Conservation (phyloP, 2,113 vertebrate species). For the Hemibates koningsi region DNA sequence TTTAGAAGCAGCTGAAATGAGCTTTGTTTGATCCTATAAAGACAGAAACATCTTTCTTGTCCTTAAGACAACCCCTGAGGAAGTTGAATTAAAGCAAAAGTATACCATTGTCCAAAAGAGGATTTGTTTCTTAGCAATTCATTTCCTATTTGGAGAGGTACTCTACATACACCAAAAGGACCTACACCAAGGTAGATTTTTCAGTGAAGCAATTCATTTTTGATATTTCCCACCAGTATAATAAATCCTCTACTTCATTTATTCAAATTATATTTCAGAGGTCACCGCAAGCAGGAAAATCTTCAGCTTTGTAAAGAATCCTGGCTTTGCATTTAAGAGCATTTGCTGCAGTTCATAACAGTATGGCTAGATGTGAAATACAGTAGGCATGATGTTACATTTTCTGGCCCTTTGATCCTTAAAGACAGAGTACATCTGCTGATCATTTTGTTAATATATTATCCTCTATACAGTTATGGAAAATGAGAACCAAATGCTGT, state of each 20-base stretch:
- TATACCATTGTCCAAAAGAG: not conserved
- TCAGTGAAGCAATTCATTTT: not conserved
- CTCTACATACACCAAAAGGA: not conserved
- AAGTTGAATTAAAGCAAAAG: not conserved
- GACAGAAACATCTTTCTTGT: not conserved
- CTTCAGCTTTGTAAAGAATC: slow-evolving; percentile 6
- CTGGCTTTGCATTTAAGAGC: not conserved
- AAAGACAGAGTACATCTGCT: slow-evolving; percentile 35
- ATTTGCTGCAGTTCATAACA: not conserved
- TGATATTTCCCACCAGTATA: slow-evolving; percentile 17
- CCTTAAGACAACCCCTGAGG: not conserved
- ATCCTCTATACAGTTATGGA: not conserved
- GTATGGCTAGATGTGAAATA: not conserved
- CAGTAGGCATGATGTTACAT: not conserved
- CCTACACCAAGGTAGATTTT: not conserved
- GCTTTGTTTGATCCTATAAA: not conserved
- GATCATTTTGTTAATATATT: slow-evolving; percentile 1
- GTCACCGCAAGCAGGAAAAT: not conserved
- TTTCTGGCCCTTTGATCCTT: slow-evolving; percentile 33
- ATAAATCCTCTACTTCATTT: not conserved
- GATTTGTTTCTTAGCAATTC: not conserved
- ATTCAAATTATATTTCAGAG: not conserved
- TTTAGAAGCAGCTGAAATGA: not conserved
- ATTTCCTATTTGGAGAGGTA: not conserved
- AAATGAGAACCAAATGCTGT: slow-evolving; percentile 12